phyloP scores from a whole-genome alignment of 2,888 invertebrate species.

The Nemotelus nigrinus region DNA sequence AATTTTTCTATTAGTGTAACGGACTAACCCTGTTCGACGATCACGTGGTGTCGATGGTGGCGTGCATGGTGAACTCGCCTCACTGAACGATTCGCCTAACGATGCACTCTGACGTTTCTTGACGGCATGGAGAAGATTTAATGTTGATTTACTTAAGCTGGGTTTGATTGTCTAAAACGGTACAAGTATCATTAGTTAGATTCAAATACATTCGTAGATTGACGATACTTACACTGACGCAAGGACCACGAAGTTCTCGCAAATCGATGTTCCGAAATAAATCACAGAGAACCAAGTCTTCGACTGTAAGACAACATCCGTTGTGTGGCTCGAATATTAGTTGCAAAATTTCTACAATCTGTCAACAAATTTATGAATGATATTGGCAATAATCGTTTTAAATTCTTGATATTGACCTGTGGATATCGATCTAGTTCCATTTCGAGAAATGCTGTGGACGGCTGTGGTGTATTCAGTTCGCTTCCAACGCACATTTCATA shows the following conservation, averaged over 20 bases:
- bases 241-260: constrained; percentile 85
- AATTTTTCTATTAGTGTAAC: constrained; percentile 25
- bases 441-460: constrained; percentile 77
- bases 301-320: constrained; percentile 76
- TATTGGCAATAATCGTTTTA: too few relatives aligned
- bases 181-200: constrained; percentile 10
- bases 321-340: constrained; percentile 79
- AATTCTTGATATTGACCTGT: constrained; percentile 67
- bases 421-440: constrained; percentile 77
- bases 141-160: constrained; percentile 63
- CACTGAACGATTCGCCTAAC: constrained; percentile 63
- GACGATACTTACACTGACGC: constrained; percentile 72
- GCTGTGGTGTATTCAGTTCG: constrained; percentile 79
- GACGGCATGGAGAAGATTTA: constrained; percentile 64
- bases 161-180: constrained; percentile 64
- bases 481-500: constrained; percentile 93
- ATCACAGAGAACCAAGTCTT: constrained; percentile 83
- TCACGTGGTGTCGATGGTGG: constrained; percentile 65
- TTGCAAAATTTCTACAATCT: constrained; percentile 82
- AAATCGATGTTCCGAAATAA: constrained; percentile 89
- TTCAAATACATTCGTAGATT: constrained; percentile 16
- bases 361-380: constrained; percentile 48
- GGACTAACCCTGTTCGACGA: constrained; percentile 62
- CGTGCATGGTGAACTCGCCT: constrained; percentile 64
- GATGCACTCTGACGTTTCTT: constrained; percentile 64